Percentiles rank a stretch among this genome's conserved stretches.
Evolutionary conservation across 2,888 invertebrate species (phyloP).

Genomic region (Gibbula magus): DNA sequence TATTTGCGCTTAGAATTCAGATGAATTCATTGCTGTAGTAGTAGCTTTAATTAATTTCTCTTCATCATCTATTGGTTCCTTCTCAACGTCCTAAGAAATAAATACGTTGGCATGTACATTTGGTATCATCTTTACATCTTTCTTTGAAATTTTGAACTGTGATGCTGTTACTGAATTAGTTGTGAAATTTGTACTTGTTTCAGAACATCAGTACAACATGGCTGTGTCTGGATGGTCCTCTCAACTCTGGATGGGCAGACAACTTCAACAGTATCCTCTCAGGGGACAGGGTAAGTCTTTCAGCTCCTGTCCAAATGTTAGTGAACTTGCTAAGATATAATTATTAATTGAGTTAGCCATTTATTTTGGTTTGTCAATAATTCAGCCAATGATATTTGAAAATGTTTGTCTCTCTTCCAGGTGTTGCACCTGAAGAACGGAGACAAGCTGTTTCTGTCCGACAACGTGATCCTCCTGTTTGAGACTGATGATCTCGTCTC

Average conservation of each 20-base stretch:
- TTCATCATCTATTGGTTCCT: not conserved
- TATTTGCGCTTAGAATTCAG: not conserved
- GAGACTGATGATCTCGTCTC: conserved; percentile 71
- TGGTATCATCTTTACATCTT: not conserved
- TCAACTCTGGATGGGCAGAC: conserved; percentile 72
- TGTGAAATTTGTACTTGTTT: too few relatives aligned
- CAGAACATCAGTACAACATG: conserved; percentile 74
- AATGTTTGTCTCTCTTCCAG: conserved; percentile 41
- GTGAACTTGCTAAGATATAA: too few relatives aligned
- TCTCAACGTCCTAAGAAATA: too few relatives aligned
- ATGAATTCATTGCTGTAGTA: not conserved
- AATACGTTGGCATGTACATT: not conserved
- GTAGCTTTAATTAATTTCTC: not conserved
- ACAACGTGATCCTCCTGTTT: conserved; percentile 73
- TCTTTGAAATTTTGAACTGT: not conserved
- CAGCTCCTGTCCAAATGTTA: too few relatives aligned
- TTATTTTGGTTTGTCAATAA: not conserved
- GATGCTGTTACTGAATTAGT: too few relatives aligned
- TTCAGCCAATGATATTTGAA: not conserved
- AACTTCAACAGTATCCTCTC: conserved; percentile 71
- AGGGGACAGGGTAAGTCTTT: conserved; percentile 60
- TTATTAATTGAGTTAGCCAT: too few relatives aligned
- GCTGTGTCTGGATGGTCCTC: conserved; percentile 73
- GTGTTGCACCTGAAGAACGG: conserved; percentile 72
- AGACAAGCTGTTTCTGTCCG: conserved; percentile 71